These are phyloP conservation scores for Bovichtus variegatus DNA, from an alignment of 2,797 vertebrate species.

Conservation along the genomic window DNA sequence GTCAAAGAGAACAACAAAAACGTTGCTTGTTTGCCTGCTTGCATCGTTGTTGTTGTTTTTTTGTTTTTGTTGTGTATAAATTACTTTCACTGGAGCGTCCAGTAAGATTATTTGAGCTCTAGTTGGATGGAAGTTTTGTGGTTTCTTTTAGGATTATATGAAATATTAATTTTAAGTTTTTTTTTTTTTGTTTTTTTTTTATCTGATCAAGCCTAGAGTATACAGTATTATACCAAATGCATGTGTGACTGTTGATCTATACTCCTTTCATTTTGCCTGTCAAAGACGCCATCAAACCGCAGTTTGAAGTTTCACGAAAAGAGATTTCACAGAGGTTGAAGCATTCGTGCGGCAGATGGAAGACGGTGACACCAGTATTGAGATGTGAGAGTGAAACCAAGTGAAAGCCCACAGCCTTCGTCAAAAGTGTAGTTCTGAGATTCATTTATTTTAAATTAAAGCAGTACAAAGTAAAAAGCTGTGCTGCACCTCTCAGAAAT, in stretches of 20 bases:
- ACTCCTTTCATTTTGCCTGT: constrained; percentile 52
- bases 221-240: constrained; percentile 9
- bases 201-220: neutral
- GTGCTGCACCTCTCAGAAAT: constrained; percentile 36
- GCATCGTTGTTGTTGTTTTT: neutral
- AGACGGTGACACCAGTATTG: constrained; percentile 39
- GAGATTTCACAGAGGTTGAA: constrained; percentile 50
- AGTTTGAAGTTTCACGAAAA: constrained; percentile 57
- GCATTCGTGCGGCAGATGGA: constrained; percentile 65
- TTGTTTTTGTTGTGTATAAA: neutral
- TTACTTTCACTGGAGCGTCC: neutral
- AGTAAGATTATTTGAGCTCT: neutral
- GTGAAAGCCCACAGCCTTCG: neutral
- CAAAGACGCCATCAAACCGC: constrained; percentile 55
- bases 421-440: constrained; percentile 36
- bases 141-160: constrained; percentile 1
- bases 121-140: neutral
- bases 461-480: constrained; percentile 26
- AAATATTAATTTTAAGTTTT: neutral
- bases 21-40: neutral
- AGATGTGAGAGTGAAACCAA: constrained; percentile 35
- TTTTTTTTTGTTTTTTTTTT: too few species aligned
- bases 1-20: neutral
- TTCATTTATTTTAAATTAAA: constrained; percentile 18
- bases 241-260: constrained; percentile 20